These are phyloP conservation scores for Gila robusta DNA, from an alignment of 2,797 vertebrate species.

Conservation along the genomic window DNA sequence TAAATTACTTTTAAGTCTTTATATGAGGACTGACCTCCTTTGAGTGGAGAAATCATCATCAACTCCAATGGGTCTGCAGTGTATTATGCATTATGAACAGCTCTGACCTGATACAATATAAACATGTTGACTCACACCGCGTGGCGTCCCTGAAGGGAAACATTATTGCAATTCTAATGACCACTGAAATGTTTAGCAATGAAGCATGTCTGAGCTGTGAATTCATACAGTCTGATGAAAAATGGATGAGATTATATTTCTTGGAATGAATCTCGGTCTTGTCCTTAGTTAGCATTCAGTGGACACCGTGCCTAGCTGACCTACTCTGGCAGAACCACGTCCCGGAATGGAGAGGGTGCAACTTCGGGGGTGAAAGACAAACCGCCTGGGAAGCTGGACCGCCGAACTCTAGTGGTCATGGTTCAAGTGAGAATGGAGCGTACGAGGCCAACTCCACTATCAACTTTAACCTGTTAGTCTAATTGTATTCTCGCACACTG, in stretches of 20 bases:
- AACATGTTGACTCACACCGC: conserved; percentile 39
- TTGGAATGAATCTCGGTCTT: conserved; percentile 38
- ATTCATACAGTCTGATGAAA: conserved; percentile 37
- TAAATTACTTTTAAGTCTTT: conserved; percentile 23
- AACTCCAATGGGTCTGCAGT: conserved; percentile 11
- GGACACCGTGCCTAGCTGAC: conserved; percentile 42
- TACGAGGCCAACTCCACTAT: conserved; percentile 20
- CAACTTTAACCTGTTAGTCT: conserved; percentile 42
- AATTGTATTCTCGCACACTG: conserved; percentile 16
- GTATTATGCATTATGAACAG: conserved; percentile 20
- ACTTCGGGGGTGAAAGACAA: conserved; percentile 29
- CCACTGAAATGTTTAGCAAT: conserved; percentile 34
- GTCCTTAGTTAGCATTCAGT: conserved; percentile 48
- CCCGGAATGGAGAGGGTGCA: conserved; percentile 16
- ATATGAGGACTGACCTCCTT: conserved; percentile 41
- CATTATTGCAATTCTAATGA: conserved; percentile 50
- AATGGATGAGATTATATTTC: conserved; percentile 56
- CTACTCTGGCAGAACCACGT: conserved; percentile 44
- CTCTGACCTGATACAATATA: conserved; percentile 31
- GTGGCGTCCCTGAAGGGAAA: conserved; percentile 11
- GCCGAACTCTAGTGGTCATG: conserved; percentile 27
- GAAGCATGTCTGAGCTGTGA: conserved; percentile 35
- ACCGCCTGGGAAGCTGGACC: conserved; percentile 18
- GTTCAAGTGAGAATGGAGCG: conserved; percentile 35
- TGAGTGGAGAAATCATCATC: neutral